Evolutionary conservation across 2,113 vertebrate genomes (phyloP), one percentile per base, ranked within the genome.

Genomic region (Salvator merianae): DNA sequence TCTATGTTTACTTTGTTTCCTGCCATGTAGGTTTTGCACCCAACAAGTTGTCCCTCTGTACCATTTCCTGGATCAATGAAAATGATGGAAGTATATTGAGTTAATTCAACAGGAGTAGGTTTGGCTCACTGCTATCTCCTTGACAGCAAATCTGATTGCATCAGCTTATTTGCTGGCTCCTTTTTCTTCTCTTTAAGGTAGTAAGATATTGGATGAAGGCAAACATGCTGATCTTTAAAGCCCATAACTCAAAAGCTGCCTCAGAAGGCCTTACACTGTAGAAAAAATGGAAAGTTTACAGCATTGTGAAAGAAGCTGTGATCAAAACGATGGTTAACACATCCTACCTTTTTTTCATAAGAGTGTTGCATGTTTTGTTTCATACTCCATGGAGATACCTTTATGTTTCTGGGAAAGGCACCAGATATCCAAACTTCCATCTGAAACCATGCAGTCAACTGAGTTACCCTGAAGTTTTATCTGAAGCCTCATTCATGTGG

Each of bases 251-350:
- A 89, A 91, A 92, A 90, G 85, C 77, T 87, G 88, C 92, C 89
- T 88, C 91, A 79, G 91, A 68, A 89, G 87, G 89, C 89, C 90
- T 92, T 86, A 87, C 86, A 84, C 88, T 86, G 79, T 55, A 88
- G 83, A 86, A 87, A 90, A 43, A 79, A 75, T 81, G 79, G 85
- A 74, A 72, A 88, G 79, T 24, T 40, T 53, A 36, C 36, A 34
- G 24, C 63, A 59, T 59, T 47, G 59, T n/a, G 24, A 7, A 75
- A 55, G 10, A 81, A 38, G 30, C 34, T 81, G 47, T 22, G 32
- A 40, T 5, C 6, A 38, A 32, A 50, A 30, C 20, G 8, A 72
- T 36, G 34, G 26, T 71, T 71, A 71, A 71, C 18, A 38, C 36
- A 40, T 5, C 32, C 32, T 53, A 40, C 9, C 38, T 13, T 73